Evolutionary conservation across 2,113 vertebrate species (phyloP), one percentile per base, ranked within the genome.

Genomic region (Phoenicopterus ruber): DNA sequence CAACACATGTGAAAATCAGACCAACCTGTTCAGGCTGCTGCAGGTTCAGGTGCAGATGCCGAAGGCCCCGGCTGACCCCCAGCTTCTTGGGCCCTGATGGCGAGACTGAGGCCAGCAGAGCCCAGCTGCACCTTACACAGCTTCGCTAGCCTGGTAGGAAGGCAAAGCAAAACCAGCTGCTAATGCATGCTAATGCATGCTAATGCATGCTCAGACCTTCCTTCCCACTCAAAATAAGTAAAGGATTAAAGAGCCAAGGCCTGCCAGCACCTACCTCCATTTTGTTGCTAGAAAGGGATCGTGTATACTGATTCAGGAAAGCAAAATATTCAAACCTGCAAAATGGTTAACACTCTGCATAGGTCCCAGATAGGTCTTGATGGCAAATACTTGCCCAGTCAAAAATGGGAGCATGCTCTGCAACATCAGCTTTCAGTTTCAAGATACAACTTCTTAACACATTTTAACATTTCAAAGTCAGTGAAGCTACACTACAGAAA

Each of bases 1-100:
- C 40, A 69, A n/a, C 22, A 18, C 1, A 0, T 24, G 54, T 76
- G 32, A 44, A 82, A 87, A 57, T 38, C 47, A 19, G 40, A 69
- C 28, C 0, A 0, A 24, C 1, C 1, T 0, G 0, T 20, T 57
- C 31, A 57, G 18, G 9, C 38, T 25, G 40, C 70, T 70, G 62
- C 42, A 77, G 57, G 63, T 28, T 44, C 22, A 24, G 26, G 49
- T 34, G 55, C 28, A 70, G 55, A 28, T 25, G 70, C 55, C 28
- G 40, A 74, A 82, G 40, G 31, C 20, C 11, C 15, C 0, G 1
- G 5, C 32, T 73, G 52, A 40, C 34, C 26, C 9, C 16, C 38
- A 22, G 32, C 7, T 46, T 20, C n/a, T 15, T 22, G 40, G 29
- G 46, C 31, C 17, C 20, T 19, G 25, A 32, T 24, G 21, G 29